Evolutionary conservation across 2,797 vertebrate genomes (phyloP).

Genomic region (Galago senegalensis): DNA sequence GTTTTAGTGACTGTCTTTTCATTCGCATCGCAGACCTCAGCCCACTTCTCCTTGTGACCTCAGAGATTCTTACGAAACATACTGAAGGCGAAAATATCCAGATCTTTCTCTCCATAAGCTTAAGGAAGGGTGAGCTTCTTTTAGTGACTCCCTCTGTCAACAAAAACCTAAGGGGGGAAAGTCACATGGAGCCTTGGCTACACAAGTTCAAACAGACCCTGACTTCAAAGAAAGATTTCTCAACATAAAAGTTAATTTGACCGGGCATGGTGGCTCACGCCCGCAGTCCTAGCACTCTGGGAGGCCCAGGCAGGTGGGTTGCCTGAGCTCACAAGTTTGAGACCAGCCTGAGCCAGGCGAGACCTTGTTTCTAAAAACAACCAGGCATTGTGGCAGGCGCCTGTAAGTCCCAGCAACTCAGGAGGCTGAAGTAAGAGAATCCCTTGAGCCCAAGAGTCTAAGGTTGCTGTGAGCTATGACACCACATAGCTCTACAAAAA

Average conservation of each 20-base stretch:
- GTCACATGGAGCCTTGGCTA: constrained; percentile 74
- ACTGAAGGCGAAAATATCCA: not conserved
- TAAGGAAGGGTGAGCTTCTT: not conserved
- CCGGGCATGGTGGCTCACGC: no score
- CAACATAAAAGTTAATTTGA: constrained; percentile 65
- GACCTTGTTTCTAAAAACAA: no score
- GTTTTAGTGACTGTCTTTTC: not conserved
- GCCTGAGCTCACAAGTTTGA: no score
- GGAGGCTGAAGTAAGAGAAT: no score
- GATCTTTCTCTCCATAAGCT: not conserved
- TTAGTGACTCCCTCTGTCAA: constrained; percentile 74
- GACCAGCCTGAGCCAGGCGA: no score
- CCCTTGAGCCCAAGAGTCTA: no score
- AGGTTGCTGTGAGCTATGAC: no score
- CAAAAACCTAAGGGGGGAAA: constrained; percentile 76
- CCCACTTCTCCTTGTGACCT: not conserved
- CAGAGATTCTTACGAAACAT: not conserved
- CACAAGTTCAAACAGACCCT: constrained; percentile 68
- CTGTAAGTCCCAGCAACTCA: no score
- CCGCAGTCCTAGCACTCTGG: no score
- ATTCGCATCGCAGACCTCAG: not conserved
- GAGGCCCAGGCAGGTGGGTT: no score
- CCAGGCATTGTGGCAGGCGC: no score
- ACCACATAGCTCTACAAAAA: no score
- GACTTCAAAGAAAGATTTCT: constrained; percentile 78